A percentile compares a stretch with the other conserved stretches of the same genome.
Conservation (phyloP, 2,113 vertebrate genomes). For the Clarias batrachus region DNA sequence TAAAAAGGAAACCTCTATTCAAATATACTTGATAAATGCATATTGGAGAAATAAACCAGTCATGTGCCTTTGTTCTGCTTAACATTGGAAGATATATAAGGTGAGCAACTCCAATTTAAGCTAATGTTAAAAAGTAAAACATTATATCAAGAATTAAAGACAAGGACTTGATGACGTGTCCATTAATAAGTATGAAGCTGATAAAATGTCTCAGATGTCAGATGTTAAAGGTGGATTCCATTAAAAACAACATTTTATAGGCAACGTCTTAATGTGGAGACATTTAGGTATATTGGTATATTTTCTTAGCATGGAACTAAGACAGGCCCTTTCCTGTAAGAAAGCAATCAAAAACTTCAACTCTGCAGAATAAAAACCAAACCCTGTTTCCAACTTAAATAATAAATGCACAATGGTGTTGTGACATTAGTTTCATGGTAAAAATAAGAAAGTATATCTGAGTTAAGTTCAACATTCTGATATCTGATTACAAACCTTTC, state of each 20-base stretch:
- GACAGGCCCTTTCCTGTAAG: not conserved
- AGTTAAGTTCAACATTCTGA: slow-evolving; percentile 4
- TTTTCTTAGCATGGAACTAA: not conserved
- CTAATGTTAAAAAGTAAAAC: slow-evolving; percentile 8
- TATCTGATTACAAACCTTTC: slow-evolving; percentile 1
- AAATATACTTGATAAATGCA: slow-evolving; percentile 34
- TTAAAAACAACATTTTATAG: not conserved
- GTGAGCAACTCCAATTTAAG: slow-evolving; percentile 4
- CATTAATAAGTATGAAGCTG: not conserved
- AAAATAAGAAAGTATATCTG: slow-evolving; percentile 15
- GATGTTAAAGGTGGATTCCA: not conserved
- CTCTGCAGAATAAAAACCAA: not conserved
- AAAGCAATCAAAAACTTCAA: slow-evolving; percentile 21
- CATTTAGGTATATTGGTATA: not conserved
- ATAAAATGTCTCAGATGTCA: not conserved
- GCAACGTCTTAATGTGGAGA: not conserved
- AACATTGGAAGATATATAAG: slow-evolving; percentile 31
- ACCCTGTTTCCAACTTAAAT: not conserved
- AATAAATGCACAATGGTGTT: not conserved
- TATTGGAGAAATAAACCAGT: slow-evolving; percentile 16
- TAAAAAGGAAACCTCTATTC: slow-evolving; percentile 8
- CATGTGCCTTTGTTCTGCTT: slow-evolving; percentile 1
- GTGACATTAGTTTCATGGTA: not conserved
- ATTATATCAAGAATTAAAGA: not conserved
- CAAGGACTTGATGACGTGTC: not conserved